A percentile compares a stretch with the other conserved stretches of the same genome.
These are phyloP conservation scores for Miniopterus natalensis DNA, from an alignment of 2,113 vertebrate species.

Conservation along the genomic window DNA sequence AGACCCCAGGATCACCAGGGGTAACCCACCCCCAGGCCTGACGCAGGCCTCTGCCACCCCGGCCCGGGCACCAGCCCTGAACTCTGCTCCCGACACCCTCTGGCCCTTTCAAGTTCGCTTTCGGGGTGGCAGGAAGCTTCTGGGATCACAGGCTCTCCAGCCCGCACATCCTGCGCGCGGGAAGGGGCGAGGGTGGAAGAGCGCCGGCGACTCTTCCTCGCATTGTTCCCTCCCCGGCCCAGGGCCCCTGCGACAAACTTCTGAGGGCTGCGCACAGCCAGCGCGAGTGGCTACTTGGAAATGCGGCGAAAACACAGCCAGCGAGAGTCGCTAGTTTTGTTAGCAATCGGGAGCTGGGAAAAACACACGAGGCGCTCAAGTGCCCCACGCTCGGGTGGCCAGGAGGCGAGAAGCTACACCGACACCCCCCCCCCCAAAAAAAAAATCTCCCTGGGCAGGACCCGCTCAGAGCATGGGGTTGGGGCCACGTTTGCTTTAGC, in stretches of 20 bases:
- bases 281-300: slow-evolving; percentile 3
- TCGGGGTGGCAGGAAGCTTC: slow-evolving; percentile 72
- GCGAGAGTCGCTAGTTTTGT: not conserved
- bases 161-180: slow-evolving; percentile 69
- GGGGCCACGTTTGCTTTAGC: not conserved
- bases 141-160: slow-evolving; percentile 62
- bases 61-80: not conserved
- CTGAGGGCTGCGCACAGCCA: not conserved
- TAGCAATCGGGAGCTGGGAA: not conserved
- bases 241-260: slow-evolving; percentile 69
- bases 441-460: no score
- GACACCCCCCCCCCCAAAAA: no score
- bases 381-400: not conserved
- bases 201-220: slow-evolving; percentile 70
- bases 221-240: slow-evolving; percentile 68
- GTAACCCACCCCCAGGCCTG: no score
- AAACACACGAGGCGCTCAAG: not conserved
- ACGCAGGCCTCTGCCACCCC: not conserved
- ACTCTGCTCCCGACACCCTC: slow-evolving; percentile 51
- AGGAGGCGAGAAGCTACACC: not conserved
- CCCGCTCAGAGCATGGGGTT: not conserved
- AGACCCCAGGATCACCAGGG: not conserved
- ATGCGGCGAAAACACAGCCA: not conserved
- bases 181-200: slow-evolving; percentile 66
- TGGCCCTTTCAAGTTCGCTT: slow-evolving; percentile 68